Base-by-base conservation (phyloP, 2,797 vertebrate species). In the Hyperoplus lanceolatus region DNA sequence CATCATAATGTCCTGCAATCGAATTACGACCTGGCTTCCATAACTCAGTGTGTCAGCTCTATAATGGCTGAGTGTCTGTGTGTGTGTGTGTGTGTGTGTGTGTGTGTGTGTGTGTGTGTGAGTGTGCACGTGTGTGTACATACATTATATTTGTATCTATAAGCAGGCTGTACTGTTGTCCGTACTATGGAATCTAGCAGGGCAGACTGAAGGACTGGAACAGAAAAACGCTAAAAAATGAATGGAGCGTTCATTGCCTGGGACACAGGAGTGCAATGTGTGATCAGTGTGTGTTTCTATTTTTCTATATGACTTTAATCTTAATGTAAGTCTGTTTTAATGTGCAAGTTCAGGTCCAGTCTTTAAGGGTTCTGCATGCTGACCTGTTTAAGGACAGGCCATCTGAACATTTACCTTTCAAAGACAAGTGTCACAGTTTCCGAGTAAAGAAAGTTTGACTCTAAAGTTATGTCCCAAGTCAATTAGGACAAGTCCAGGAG, bases 1-100 rank as follows among this genome's bases (percentile, higher is more conserved):
- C 92, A 93, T 87, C 88, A 90, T 93, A 92, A 92, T 92, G 91
- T 61, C 60, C 76, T 87, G 73, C 79, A 94, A 94, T 93, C 83
- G 64, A 80, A 93, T 95, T 93, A 93, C 21, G 70, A 70, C 79
- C 64, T 29, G 62, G 70, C 81, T 70, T 87, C 80, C 76, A 80
- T 91, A 89, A 84, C 56, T 92, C 87, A 82, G 77, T 18, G 67
- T 86, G 80, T 83, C 79, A 38, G 88, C 78, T 83, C 57, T 61
- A 57, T 54, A 59, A 29, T 70, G 71, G 43, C 53, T 43, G 45
- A 45, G 64, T 58, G 58, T 76, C 18, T 68, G 2, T 65, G 16
- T 75, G 41, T 76, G 48, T 67, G 50, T 72, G 56, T 42, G 21
- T 60, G 21, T 48, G 21, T 55, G 16, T 57, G 11, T 53, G 67